These are phyloP conservation scores for Pentalonia nigronervosa DNA, from an alignment of 1,140 invertebrate genomes.

Conservation along the genomic window DNA sequence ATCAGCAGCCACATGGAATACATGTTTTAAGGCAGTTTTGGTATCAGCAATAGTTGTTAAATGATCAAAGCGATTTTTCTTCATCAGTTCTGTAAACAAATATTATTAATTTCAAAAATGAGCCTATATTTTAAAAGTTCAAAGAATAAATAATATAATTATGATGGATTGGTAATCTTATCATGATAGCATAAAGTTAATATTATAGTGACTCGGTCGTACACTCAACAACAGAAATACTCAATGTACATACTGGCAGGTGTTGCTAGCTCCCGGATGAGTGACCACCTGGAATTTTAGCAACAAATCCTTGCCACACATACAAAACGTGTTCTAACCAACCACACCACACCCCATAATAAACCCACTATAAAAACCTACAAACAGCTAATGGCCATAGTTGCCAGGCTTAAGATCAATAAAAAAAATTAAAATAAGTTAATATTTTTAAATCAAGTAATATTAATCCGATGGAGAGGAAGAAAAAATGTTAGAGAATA, in stretches of 20 bases:
- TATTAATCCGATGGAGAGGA: neutral
- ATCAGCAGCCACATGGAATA: slow-evolving; percentile 69
- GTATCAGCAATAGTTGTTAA: slow-evolving; percentile 74
- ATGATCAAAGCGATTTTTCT: slow-evolving; percentile 70
- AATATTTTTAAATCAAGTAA: neutral
- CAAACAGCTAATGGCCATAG: too few species aligned
- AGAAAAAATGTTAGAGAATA: neutral
- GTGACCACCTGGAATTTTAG: too few species aligned
- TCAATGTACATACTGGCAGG: too few species aligned
- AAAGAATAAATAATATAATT: neutral
- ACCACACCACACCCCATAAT: too few species aligned
- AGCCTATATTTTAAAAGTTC: neutral
- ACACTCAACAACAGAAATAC: too few species aligned
- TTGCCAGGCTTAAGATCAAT: too few species aligned
- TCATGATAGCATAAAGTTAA: neutral
- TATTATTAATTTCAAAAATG: neutral
- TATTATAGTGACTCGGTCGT: too few species aligned
- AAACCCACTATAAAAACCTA: too few species aligned
- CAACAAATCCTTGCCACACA: too few species aligned
- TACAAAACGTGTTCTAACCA: too few species aligned
- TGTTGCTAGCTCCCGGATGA: too few species aligned
- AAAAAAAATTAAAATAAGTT: too few species aligned
- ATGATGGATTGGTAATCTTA: neutral
- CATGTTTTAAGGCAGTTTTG: slow-evolving; percentile 69
- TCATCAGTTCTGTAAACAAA: slow-evolving; percentile 68